Conservation (phyloP, 1,140 invertebrate genomes). For the Calliopsis andreniformis region DNA sequence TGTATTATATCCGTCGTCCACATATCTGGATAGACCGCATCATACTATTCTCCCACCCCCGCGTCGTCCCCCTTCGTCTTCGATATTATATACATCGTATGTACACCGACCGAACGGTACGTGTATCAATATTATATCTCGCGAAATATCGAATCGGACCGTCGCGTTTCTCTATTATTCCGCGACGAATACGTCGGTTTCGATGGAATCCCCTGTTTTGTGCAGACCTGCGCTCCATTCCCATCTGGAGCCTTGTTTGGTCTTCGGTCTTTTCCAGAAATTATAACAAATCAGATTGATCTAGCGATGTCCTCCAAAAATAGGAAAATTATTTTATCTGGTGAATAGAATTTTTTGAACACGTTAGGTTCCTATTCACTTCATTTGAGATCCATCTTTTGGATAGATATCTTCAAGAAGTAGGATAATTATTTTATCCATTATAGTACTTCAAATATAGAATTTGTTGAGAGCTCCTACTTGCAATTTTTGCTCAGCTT, state of each 20-base stretch:
- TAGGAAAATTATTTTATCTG: no score
- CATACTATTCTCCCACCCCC: conserved; percentile 61
- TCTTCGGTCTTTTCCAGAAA: neutral
- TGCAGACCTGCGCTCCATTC: neutral
- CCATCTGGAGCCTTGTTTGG: conserved; percentile 19
- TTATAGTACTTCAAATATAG: no score
- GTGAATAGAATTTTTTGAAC: no score
- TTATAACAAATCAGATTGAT: neutral
- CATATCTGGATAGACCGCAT: conserved; percentile 71
- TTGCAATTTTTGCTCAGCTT: no score
- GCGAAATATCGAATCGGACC: conserved; percentile 74
- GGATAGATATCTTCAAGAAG: no score
- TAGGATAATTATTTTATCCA: no score
- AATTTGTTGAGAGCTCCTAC: no score
- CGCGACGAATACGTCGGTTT: conserved; percentile 44
- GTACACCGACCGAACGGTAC: conserved; percentile 43
- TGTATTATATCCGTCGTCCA: conserved; percentile 71
- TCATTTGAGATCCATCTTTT: no score
- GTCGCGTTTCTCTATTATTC: conserved; percentile 66
- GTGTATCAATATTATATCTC: conserved; percentile 76
- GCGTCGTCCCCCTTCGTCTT: no score
- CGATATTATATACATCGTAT: conserved; percentile 59
- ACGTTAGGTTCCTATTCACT: no score
- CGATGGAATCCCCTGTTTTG: conserved; percentile 1
- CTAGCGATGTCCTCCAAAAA: no score